These are phyloP conservation scores for Climacteris rufus DNA, from an alignment of 2,113 vertebrate species.

Conservation along the genomic window DNA sequence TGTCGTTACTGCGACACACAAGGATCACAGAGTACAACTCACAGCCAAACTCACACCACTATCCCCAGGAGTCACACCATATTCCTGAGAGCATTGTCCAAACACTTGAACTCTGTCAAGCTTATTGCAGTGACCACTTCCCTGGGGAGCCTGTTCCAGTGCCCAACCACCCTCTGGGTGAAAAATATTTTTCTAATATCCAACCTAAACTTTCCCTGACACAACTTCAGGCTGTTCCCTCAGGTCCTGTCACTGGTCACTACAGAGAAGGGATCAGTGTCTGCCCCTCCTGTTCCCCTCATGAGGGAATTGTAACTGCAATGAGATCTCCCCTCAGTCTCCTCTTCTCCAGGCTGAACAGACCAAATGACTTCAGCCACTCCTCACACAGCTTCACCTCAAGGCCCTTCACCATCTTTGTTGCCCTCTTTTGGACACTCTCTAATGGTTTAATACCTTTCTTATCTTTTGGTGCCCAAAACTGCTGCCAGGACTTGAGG, in stretches of 20 bases:
- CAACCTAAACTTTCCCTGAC: neutral
- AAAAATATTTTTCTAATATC: neutral
- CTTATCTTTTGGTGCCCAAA: neutral
- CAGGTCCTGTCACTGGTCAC: neutral
- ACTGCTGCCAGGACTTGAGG: fast-evolving
- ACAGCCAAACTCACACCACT: neutral
- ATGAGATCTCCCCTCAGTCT: neutral
- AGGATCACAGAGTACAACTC: neutral
- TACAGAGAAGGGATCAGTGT: fast-evolving
- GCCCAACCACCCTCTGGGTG: fast-evolving
- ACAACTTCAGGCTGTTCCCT: neutral
- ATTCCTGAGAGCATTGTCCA: neutral
- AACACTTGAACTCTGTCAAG: fast-evolving
- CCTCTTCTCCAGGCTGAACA: neutral
- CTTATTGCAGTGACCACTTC: neutral
- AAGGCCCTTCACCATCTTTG: neutral
- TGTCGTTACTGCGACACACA: too few relatives aligned
- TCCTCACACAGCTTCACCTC: fast-evolving
- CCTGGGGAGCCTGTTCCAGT: neutral
- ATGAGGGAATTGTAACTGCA: neutral
- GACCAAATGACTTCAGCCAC: neutral
- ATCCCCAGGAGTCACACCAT: neutral
- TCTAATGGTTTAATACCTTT: neutral
- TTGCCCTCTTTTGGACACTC: neutral
- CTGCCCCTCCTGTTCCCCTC: neutral